phyloP scores from a whole-genome alignment of 2,797 vertebrate genomes.

The Schizopygopsis pylzovi region DNA sequence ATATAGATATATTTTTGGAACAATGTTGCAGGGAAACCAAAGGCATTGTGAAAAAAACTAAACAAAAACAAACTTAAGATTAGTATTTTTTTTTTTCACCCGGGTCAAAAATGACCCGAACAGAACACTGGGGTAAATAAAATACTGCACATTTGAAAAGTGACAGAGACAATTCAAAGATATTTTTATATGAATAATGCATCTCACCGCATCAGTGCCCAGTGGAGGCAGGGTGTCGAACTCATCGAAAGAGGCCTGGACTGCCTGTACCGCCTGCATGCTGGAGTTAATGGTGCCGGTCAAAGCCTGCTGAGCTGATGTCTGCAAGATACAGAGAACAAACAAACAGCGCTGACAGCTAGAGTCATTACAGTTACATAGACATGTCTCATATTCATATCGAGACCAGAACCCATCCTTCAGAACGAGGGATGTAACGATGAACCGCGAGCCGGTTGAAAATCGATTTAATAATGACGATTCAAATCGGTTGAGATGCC shows the following conservation, averaged over 20 bases:
- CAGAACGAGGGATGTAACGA: background rate
- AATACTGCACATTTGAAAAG: background rate
- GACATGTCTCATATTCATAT: background rate
- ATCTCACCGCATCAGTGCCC: constrained; percentile 93
- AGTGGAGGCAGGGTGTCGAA: constrained; percentile 90
- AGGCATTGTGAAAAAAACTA: background rate
- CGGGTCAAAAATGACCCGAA: background rate
- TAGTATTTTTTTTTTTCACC: background rate
- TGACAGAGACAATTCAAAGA: background rate
- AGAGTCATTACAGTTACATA: background rate
- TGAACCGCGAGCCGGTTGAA: too few species aligned
- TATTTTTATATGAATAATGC: background rate
- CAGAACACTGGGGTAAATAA: background rate
- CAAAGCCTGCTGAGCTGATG: constrained; percentile 94
- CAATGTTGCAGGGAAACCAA: background rate
- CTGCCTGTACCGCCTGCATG: constrained; percentile 96
- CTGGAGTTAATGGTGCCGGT: constrained; percentile 98
- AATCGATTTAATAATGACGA: too few species aligned
- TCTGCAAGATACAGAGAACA: constrained; percentile 73
- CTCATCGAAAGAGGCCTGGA: constrained; percentile 90
- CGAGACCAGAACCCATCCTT: background rate
- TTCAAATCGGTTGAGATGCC: too few species aligned
- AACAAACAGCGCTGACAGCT: background rate
- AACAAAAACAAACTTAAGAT: background rate
- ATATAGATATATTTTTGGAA: background rate